Evolutionary conservation across 2,113 vertebrate species (phyloP), one percentile per base, ranked within the genome.

Genomic region (Cheirogaleus medius): DNA sequence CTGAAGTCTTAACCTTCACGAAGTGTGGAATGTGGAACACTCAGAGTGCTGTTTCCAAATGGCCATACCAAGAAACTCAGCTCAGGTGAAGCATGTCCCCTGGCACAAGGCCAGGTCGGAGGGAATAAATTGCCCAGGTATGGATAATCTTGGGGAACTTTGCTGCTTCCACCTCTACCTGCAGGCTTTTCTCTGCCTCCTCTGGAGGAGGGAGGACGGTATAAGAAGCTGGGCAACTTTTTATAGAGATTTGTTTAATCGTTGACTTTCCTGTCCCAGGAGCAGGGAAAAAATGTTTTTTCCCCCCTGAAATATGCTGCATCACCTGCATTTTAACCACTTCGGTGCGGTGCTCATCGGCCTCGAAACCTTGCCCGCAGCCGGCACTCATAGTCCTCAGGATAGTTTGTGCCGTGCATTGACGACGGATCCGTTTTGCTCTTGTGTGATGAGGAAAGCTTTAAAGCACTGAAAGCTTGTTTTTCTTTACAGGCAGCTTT

Each of bases 1-100:
- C n/a, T 64, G 49, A 88, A 87, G 32, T 42, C 83, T 92, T 94
- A 87, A 93, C 90, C 89, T 95, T 93, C 34, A 77, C 76, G 58
- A 77, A 91, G 39, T 47, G 77, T 93, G 77, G 92, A 96, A 97
- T 81, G 86, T n/a, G 52, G 37, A 85, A 49, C 17, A 29, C 52
- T 44, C 29, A 21, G 49, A 90, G 64, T 60, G 39, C 64, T 76
- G 9, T 93, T 95, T 93, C 52, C 71, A 42, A 49, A 34, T 15
- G 42, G 87, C 54, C 10, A 2, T 14, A 58, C 52, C 1, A n/a
- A 73, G 81, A 91, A 54, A 64, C 27, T 58, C 60, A 29, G 44
- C 47, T 56, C 81, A 76, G 85, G 64, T 74, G 82, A 88, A 91
- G 58, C 21, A 3, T 58, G n/a, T 32, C 32, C 63, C 18, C 37